phyloP scores from a whole-genome alignment of 2,797 vertebrate species.

The Eidolon dupreanum region DNA sequence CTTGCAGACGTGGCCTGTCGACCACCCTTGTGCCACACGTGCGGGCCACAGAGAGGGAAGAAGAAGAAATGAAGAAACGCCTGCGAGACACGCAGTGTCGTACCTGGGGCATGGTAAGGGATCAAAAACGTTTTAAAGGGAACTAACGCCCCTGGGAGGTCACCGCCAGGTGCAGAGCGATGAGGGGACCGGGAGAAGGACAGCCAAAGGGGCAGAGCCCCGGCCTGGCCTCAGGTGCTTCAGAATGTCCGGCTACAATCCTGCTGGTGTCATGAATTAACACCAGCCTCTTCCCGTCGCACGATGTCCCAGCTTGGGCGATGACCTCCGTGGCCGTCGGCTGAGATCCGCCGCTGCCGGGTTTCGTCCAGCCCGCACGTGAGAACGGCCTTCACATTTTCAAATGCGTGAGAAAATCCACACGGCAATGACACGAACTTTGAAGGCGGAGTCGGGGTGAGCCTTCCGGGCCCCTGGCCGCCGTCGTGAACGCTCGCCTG shows the following conservation, averaged over 20 bases:
- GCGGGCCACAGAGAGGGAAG: rapidly evolving
- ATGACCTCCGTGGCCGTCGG: rapidly evolving
- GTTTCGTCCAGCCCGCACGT: too few species aligned
- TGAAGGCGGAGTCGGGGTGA: rapidly evolving
- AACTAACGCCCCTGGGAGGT: neutral
- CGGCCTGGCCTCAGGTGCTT: neutral
- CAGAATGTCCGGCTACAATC: neutral
- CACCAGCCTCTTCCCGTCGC: neutral
- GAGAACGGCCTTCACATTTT: neutral
- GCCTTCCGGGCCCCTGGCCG: rapidly evolving
- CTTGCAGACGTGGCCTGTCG: neutral
- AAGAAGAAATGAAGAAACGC: rapidly evolving
- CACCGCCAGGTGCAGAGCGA: neutral
- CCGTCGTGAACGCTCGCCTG: rapidly evolving
- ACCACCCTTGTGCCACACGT: neutral
- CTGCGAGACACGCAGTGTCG: rapidly evolving
- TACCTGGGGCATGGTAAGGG: rapidly evolving
- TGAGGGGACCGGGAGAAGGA: neutral
- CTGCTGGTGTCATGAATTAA: too few species aligned
- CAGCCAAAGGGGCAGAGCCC: neutral
- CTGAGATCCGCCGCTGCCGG: too few species aligned
- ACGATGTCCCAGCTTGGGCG: neutral
- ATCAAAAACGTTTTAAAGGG: too few species aligned
- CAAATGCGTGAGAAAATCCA: neutral
- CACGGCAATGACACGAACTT: rapidly evolving